Evolutionary conservation across 2,113 vertebrate species (phyloP).

Genomic region (Brachyhypopomus gauderio): DNA sequence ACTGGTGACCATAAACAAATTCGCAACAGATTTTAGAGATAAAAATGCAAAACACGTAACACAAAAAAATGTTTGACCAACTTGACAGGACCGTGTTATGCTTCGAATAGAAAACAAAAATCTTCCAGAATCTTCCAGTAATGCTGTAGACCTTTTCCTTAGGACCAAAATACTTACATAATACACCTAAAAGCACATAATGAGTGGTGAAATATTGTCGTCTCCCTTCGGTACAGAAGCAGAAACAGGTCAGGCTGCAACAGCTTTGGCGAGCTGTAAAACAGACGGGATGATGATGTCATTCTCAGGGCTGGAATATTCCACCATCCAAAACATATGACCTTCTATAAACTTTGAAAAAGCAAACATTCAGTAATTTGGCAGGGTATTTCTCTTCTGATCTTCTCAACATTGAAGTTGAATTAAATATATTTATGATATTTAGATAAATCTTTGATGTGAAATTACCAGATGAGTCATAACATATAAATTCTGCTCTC

Average conservation of each 20-base stretch:
- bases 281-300: slow-evolving; percentile 56
- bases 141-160: neutral
- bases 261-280: slow-evolving; percentile 39
- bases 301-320: slow-evolving; percentile 42
- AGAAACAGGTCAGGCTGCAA: slow-evolving; percentile 66
- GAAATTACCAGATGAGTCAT: neutral
- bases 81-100: neutral
- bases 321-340: slow-evolving; percentile 23
- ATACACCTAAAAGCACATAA: slow-evolving; percentile 3
- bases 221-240: slow-evolving; percentile 25
- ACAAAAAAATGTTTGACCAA: neutral
- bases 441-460: neutral
- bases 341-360: slow-evolving; percentile 36
- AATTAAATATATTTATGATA: neutral
- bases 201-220: neutral
- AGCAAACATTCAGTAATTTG: neutral
- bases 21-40: neutral
- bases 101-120: neutral
- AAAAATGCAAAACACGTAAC: neutral
- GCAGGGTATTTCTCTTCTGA: neutral
- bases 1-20: neutral
- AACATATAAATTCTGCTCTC: neutral
- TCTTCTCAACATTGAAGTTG: neutral
- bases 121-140: neutral
- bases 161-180: neutral